A percentile compares a stretch with the other conserved stretches of the same genome.
These are phyloP conservation scores for Coptodon rendalli DNA, from an alignment of 2,113 vertebrate species.

Conservation along the genomic window DNA sequence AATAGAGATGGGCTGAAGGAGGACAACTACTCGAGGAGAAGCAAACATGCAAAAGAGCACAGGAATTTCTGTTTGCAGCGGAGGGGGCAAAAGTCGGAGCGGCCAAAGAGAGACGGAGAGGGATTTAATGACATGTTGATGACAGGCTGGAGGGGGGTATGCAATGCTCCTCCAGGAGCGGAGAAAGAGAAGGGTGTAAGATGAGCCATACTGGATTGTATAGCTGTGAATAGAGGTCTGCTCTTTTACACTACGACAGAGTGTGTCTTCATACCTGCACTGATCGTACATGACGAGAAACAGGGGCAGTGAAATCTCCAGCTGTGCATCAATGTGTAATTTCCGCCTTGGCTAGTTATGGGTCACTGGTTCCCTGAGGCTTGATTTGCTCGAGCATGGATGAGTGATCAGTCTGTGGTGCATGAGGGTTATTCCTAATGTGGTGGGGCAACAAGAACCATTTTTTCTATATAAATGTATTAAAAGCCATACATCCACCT, in stretches of 20 bases:
- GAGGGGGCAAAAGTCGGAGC: neutral
- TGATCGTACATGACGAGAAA: constrained; percentile 10
- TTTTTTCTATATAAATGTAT: neutral
- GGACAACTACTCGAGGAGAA: neutral
- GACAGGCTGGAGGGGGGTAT: constrained; percentile 50
- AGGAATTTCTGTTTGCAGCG: constrained; percentile 26
- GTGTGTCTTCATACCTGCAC: constrained; percentile 19
- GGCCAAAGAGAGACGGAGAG: neutral
- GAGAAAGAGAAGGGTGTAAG: constrained; percentile 28
- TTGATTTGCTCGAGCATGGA: neutral
- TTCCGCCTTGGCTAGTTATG: constrained; percentile 2
- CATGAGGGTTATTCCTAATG: neutral
- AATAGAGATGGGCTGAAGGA: constrained; percentile 28
- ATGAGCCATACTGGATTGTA: neutral
- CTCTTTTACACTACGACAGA: neutral
- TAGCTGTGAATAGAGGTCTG: constrained; percentile 24
- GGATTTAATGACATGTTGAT: constrained; percentile 60
- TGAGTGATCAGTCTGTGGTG: neutral
- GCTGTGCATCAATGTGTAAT: constrained; percentile 28
- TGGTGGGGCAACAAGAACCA: neutral
- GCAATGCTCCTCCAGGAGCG: neutral
- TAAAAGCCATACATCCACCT: neutral
- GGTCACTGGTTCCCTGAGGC: constrained; percentile 1
- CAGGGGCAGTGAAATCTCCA: constrained; percentile 16
- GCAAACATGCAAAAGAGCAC: neutral